Evolutionary conservation across 2,888 invertebrate genomes (phyloP).

Genomic region (Nipponacmea schrenckii): DNA sequence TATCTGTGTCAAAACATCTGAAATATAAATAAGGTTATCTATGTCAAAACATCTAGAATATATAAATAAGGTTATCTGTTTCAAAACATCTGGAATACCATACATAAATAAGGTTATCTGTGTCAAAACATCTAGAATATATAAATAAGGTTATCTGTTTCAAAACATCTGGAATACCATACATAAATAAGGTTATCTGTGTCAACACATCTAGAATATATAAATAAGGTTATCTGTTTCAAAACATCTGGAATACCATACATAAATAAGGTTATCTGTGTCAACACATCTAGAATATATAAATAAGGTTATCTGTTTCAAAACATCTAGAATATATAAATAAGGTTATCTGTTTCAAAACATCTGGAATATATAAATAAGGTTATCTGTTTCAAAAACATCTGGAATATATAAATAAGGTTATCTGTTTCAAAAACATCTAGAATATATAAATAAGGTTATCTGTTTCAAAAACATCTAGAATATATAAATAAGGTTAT

Average conservation of each 20-base stretch:
- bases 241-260: slow-evolving; percentile 51
- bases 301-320: slow-evolving; percentile 22
- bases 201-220: too few species aligned
- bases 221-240: slow-evolving; percentile 11
- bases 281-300: too few species aligned
- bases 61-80: neutral
- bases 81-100: slow-evolving; percentile 49
- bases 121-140: slow-evolving; percentile 45
- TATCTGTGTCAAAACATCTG: slow-evolving; percentile 43
- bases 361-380: slow-evolving; percentile 39
- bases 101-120: slow-evolving; percentile 5
- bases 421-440: too few species aligned
- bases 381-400: slow-evolving; percentile 34
- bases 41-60: slow-evolving; percentile 45
- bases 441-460: slow-evolving; percentile 16
- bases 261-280: slow-evolving; percentile 2
- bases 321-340: slow-evolving; percentile 45
- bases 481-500: slow-evolving; percentile 16
- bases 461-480: too few species aligned
- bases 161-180: slow-evolving; percentile 50
- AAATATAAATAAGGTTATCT: slow-evolving; percentile 18
- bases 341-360: slow-evolving; percentile 31
- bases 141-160: slow-evolving; percentile 1
- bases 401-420: slow-evolving; percentile 36
- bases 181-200: slow-evolving; percentile 4